Evolutionary conservation across 2,113 vertebrate genomes (phyloP), one percentile per base, ranked within the genome.

Genomic region (Aldabrachelys gigantea): DNA sequence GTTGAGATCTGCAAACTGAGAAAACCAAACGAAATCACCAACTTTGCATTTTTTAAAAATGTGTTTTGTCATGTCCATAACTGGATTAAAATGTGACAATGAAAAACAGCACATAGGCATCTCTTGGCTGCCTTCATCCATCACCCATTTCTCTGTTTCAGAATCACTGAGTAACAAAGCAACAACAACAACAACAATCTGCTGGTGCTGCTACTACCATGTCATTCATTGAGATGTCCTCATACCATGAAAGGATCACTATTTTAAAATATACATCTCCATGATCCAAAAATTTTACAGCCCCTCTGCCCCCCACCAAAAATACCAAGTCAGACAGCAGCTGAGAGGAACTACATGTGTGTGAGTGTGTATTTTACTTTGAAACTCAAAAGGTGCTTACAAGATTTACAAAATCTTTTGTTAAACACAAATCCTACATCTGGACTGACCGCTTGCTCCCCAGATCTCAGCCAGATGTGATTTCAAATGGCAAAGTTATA

Each of bases 41-140:
- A 85, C 5, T 52, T 1, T 93, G 94, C 92, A 5, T 89, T 96
- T 91, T 96, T 91, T 81, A 6, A 62, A 27, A 93, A 80, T n/a
- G 1, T 87, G 41, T 35, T 41, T 69, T 97, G 95, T 96, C 95
- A 91, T 95, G 93, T 96, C 91, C 94, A 97, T 96, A 97, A 94
- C 95, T 97, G 96, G 97, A 97, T 97, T 94, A 97, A 98, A 94
- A 96, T 81, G 90, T 93, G 94, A 95, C 96, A 95, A 97, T 91
- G 94, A 96, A 92, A 95, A 97, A 95, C 94, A 92, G 93, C 89
- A 82, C 80, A 1, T 29, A 25, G 92, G 90, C 82, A 93, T 86
- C 92, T 38, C 89, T 22, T 82, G 17, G 69, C 94, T 92, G 84
- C 85, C 84, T 93, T 88, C 95, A 92, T 54, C 78, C 53, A 56